phyloP scores from a whole-genome alignment of 35 echinoderm and acorn worm genomes.

The Heliocidaris erythrogramma region DNA sequence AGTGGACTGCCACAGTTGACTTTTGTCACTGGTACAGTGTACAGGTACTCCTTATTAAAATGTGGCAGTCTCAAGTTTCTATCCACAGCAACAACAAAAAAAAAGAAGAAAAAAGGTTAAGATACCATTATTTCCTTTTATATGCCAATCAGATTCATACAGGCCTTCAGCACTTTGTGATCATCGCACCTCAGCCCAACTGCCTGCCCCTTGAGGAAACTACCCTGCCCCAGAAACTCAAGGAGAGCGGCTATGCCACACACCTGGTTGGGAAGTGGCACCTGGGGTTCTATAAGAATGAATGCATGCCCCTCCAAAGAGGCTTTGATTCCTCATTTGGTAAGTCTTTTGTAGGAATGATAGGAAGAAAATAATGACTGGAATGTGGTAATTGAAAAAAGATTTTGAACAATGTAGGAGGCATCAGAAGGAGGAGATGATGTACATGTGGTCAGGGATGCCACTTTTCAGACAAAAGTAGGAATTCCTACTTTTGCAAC shows the following conservation, averaged over 20 bases:
- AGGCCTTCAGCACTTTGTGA: slow-evolving; percentile 76
- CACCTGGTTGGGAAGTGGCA: slow-evolving; percentile 86
- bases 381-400: no score
- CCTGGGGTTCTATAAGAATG: slow-evolving; percentile 77
- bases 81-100: no score
- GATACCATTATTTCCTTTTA: neutral
- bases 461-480: no score
- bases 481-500: no score
- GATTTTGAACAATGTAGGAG: no score
- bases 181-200: slow-evolving; percentile 55
- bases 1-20: no score
- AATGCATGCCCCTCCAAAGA: slow-evolving; percentile 71
- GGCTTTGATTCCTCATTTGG: slow-evolving; percentile 84
- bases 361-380: neutral
- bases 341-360: slow-evolving; percentile 24
- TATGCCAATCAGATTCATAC: slow-evolving; percentile 54
- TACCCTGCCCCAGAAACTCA: slow-evolving; percentile 70
- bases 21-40: no score
- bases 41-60: no score
- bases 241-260: slow-evolving; percentile 66
- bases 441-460: no score
- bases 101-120: neutral
- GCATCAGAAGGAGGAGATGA: no score
- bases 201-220: slow-evolving; percentile 59
- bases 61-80: neutral